Percentiles rank a stretch among this genome's conserved stretches.
phyloP scores from a whole-genome alignment of 1,140 invertebrate species.

The Homarus americanus region DNA sequence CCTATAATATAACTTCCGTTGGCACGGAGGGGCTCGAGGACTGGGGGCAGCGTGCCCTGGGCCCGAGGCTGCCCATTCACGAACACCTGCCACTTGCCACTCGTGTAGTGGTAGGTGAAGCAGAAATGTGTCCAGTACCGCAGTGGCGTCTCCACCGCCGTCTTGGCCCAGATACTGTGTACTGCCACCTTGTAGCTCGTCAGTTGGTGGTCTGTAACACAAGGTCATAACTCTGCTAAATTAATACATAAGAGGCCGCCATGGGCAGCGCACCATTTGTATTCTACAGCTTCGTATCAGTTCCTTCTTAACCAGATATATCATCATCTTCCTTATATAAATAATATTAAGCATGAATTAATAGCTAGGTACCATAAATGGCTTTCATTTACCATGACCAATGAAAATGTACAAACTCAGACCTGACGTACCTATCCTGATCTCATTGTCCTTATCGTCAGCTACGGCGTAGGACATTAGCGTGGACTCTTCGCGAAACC shows the following conservation, averaged over 20 bases:
- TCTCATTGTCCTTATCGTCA: constrained; percentile 21
- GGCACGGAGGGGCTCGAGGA: too few relatives aligned
- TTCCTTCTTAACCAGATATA: too few relatives aligned
- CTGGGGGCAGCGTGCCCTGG: neutral
- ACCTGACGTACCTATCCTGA: neutral
- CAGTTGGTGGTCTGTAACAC: constrained; percentile 44
- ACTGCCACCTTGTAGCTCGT: constrained; percentile 51
- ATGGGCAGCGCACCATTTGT: too few relatives aligned
- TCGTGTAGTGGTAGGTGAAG: constrained; percentile 36
- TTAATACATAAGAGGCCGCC: too few relatives aligned
- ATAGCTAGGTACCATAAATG: too few relatives aligned
- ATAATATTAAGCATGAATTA: too few relatives aligned
- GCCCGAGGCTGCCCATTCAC: constrained; percentile 30
- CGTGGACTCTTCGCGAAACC: constrained; percentile 34
- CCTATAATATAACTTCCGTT: constrained; percentile 46
- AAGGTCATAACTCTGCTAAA: too few relatives aligned
- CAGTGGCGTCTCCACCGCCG: constrained; percentile 41
- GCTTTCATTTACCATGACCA: too few relatives aligned
- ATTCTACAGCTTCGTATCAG: too few relatives aligned
- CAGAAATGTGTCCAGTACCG: constrained; percentile 60
- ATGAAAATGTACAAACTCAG: too few relatives aligned
- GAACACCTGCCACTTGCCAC: constrained; percentile 45
- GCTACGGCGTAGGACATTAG: constrained; percentile 23
- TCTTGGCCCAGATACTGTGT: constrained; percentile 39
- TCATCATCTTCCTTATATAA: too few relatives aligned